These are phyloP conservation scores for Mastigias papua DNA, from an alignment of 30 jellyfish, hydroid and myxozoan genomes.

Conservation along the genomic window DNA sequence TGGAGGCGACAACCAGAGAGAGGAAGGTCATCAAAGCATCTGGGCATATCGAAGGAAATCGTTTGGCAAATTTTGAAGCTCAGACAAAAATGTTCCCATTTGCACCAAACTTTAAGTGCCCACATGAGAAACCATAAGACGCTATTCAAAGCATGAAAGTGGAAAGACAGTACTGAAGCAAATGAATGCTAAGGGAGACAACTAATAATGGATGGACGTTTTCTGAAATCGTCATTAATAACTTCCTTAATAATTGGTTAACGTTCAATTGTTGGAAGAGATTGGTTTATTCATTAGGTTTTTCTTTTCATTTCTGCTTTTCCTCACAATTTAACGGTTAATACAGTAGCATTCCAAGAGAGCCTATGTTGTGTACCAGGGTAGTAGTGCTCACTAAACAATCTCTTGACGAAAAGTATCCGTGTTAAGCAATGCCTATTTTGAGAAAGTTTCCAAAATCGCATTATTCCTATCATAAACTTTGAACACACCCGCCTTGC, in stretches of 20 bases:
- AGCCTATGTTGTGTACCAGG: too few relatives aligned
- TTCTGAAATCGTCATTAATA: not conserved
- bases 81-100: not conserved
- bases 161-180: not conserved
- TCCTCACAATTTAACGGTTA: too few relatives aligned
- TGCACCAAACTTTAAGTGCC: conserved; percentile 21
- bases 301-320: too few relatives aligned
- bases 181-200: not conserved
- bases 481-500: too few relatives aligned
- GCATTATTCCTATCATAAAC: too few relatives aligned
- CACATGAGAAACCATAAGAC: not conserved
- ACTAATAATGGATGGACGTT: not conserved
- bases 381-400: not conserved
- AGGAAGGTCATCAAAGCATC: conserved; percentile 13
- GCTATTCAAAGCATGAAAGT: not conserved
- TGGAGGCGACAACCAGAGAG: conserved; percentile 40
- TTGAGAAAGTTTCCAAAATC: not conserved
- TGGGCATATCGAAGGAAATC: conserved; percentile 10
- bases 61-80: conserved; percentile 10
- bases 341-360: too few relatives aligned
- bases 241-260: too few relatives aligned
- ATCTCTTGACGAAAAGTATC: not conserved
- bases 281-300: too few relatives aligned
- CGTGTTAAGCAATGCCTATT: not conserved
- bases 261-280: too few relatives aligned